These are phyloP conservation scores for Chrysolina haemoptera DNA, from an alignment of 2,888 invertebrate species.

Conservation along the genomic window DNA sequence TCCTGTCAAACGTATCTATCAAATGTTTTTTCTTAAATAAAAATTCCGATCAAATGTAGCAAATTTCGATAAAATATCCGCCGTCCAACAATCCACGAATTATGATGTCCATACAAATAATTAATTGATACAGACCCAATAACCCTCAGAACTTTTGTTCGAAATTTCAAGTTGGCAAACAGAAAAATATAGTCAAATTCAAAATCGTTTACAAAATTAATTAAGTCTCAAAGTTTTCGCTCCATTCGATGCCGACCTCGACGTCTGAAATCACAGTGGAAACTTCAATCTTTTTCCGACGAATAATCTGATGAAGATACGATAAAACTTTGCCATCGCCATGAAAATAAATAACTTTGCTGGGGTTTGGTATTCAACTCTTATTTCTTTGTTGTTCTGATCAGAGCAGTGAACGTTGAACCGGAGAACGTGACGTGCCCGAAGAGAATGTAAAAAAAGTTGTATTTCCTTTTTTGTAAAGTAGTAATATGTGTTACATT, in stretches of 20 bases:
- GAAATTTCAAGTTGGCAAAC: not conserved
- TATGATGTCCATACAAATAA: not conserved
- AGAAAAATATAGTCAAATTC: not conserved
- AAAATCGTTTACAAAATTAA: constrained; percentile 1
- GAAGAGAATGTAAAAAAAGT: constrained; percentile 10
- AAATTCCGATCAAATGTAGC: too few relatives aligned
- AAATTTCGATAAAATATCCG: too few relatives aligned
- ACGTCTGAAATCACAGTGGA: not conserved
- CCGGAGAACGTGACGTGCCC: not conserved
- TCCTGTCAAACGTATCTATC: too few relatives aligned
- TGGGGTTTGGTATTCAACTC: not conserved
- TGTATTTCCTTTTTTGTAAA: constrained; percentile 12
- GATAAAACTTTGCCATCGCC: not conserved
- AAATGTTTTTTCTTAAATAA: too few relatives aligned
- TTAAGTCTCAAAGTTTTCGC: not conserved
- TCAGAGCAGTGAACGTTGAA: not conserved
- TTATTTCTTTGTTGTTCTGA: not conserved
- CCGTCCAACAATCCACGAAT: too few relatives aligned
- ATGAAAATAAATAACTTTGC: constrained; percentile 9
- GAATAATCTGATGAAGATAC: constrained; percentile 4
- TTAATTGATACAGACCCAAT: too few relatives aligned
- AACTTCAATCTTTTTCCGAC: not conserved
- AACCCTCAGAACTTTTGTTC: not conserved
- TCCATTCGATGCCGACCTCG: not conserved
- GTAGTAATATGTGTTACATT: constrained; percentile 2